phyloP scores from a whole-genome alignment of 2,888 invertebrate genomes.

The Tholera decimalis region DNA sequence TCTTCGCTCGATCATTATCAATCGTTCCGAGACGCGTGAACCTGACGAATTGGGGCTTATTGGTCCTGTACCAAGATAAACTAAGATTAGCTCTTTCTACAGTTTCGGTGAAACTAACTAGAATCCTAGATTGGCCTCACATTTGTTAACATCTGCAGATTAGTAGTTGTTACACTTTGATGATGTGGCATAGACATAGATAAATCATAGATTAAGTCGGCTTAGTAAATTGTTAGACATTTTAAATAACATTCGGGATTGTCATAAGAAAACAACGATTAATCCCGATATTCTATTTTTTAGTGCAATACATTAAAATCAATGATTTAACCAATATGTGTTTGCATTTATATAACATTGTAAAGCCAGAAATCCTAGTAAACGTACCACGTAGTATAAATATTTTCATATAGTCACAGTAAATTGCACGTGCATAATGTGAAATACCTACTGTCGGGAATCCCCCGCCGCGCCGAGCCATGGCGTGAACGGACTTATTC shows the following conservation, averaged over 20 bases:
- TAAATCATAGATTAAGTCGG: slow-evolving; percentile 10
- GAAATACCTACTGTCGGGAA: slow-evolving; percentile 75
- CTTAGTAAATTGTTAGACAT: slow-evolving; percentile 5
- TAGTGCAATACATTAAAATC: slow-evolving; percentile 9
- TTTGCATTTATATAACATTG: slow-evolving; percentile 61
- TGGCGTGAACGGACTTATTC: slow-evolving; percentile 81
- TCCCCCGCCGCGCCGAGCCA: slow-evolving; percentile 69
- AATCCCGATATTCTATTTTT: background rate
- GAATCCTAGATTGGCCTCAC: background rate
- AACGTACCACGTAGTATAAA: slow-evolving; percentile 57
- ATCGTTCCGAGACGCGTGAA: slow-evolving; percentile 59
- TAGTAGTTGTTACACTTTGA: background rate
- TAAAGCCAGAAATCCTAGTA: slow-evolving; percentile 54
- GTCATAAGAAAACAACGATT: background rate
- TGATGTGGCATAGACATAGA: slow-evolving; percentile 7
- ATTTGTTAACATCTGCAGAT: slow-evolving; percentile 1
- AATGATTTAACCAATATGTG: slow-evolving; percentile 56
- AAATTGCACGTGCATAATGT: slow-evolving; percentile 77
- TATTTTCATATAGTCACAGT: slow-evolving; percentile 69
- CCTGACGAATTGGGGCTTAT: slow-evolving; percentile 66
- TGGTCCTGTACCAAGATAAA: slow-evolving; percentile 48
- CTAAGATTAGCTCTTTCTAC: slow-evolving; percentile 46
- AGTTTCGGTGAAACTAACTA: slow-evolving; percentile 15
- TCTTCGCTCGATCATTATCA: slow-evolving; percentile 70
- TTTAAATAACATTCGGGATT: background rate